Evolutionary conservation across 2,113 vertebrate genomes (phyloP), one percentile per base, ranked within the genome.

Genomic region (Microtus richardsoni): DNA sequence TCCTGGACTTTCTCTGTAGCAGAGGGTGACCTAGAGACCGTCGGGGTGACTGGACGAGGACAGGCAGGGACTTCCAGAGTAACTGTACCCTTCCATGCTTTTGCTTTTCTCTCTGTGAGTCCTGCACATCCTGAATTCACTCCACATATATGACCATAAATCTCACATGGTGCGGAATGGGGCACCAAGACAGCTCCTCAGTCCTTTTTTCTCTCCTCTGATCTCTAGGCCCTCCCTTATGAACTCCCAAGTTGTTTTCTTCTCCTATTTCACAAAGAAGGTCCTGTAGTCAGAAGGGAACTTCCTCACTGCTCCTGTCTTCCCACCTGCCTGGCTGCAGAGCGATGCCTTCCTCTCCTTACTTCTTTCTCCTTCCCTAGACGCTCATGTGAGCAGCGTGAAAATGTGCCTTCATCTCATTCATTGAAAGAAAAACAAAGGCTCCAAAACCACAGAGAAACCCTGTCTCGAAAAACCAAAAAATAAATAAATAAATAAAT

Each of bases 81-180:
- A 95, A 22, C 83, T 95, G 19, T 54, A 36, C 24, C 22, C 54
- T 5, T 89, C 93, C 47, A 30, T 68, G 24, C 16, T 68, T 91
- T 52, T 60, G 47, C 47, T 12, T 52, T 54, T 95, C 75, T 83
- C 24, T 95, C 68, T 79, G 87, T 78, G 93, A 82, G 89, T 93
- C 52, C 70, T 89, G 19, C 30, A 39, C 33, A 93, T 49, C 49
- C 44, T 58, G 19, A 39, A 75, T 49, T 88, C 68, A 79, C 16
- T 82, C 68, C 58, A 22, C 21, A 14, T 95, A 60, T 89, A n/a
- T 71, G 16, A 64, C 26, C 1, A 5, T 85, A 66, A 91, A 62
- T 94, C 47, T 85, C 68, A 70, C 64, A 54, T 8, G 22, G 0
- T 64, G 49, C 7, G 8, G 33, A 36, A 58, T 58, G 54, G 5